A percentile compares a stretch with the other conserved stretches of the same genome.
Conservation (phyloP, 1,140 invertebrate species). For the Apis laboriosa region DNA sequence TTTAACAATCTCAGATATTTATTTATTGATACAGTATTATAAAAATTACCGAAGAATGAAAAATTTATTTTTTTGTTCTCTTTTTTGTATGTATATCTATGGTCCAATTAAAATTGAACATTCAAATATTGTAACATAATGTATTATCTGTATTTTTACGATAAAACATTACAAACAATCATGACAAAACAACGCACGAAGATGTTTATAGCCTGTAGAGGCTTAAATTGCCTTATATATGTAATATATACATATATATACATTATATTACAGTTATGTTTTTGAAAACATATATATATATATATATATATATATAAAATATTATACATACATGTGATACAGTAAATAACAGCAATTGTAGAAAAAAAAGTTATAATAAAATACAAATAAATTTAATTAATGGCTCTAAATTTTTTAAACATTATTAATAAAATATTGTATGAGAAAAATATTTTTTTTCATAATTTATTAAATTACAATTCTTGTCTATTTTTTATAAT, state of each 20-base stretch:
- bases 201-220: conserved; percentile 50
- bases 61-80: conserved; percentile 18
- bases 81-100: conserved; percentile 49
- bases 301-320: not conserved
- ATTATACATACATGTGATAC: conserved; percentile 35
- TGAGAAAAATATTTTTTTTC: not conserved
- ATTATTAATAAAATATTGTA: not conserved
- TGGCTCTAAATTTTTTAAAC: not conserved
- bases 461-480: not conserved
- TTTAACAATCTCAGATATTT: conserved; percentile 19
- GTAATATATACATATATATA: conserved; percentile 35
- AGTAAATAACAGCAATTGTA: conserved; percentile 53
- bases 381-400: conserved; percentile 27
- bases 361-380: conserved; percentile 55
- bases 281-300: conserved; percentile 38
- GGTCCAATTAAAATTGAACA: conserved; percentile 49
- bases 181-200: conserved; percentile 35
- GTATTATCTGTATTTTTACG: conserved; percentile 49
- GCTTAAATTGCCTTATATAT: conserved; percentile 55
- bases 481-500: not conserved
- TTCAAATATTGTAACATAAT: conserved; percentile 36
- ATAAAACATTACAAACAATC: conserved; percentile 34
- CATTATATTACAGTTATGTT: conserved; percentile 41
- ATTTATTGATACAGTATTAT: conserved; percentile 44
- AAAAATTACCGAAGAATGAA: not conserved